Evolutionary conservation across 1,140 invertebrate species (phyloP).

Genomic region (Euura saliciscinereae): DNA sequence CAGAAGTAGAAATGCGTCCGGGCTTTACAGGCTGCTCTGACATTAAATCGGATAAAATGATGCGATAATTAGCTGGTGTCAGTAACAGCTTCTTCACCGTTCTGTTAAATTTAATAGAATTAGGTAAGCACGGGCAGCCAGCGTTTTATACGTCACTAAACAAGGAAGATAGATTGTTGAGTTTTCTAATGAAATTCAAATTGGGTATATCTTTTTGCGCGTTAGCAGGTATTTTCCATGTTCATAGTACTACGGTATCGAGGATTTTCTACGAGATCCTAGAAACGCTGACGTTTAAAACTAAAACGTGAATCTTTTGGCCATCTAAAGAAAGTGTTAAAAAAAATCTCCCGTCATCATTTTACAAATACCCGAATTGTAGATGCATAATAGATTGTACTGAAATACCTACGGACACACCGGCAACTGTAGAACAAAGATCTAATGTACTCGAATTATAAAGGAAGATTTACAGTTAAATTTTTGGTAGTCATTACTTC

Average conservation of each 20-base stretch:
- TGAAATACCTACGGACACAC: constrained; percentile 19
- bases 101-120: too few relatives aligned
- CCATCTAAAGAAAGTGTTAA: constrained; percentile 12
- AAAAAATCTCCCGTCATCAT: constrained; percentile 32
- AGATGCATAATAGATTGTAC: constrained; percentile 8
- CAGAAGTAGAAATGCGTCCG: too few relatives aligned
- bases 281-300: background rate
- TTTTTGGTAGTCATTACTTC: constrained; percentile 22
- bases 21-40: too few relatives aligned
- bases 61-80: too few relatives aligned
- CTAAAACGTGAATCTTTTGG: constrained; percentile 21
- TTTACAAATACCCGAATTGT: constrained; percentile 33
- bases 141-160: background rate
- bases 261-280: background rate
- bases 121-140: too few relatives aligned
- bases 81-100: too few relatives aligned
- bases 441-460: constrained; percentile 24
- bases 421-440: constrained; percentile 17
- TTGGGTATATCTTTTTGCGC: too few relatives aligned
- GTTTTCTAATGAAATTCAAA: too few relatives aligned
- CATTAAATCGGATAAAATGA: too few relatives aligned
- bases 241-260: background rate
- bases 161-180: background rate
- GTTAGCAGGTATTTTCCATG: too few relatives aligned
- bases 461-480: constrained; percentile 20